These are phyloP conservation scores for Leptestheria dahalacensis DNA, from an alignment of 1,140 invertebrate genomes.

Conservation along the genomic window DNA sequence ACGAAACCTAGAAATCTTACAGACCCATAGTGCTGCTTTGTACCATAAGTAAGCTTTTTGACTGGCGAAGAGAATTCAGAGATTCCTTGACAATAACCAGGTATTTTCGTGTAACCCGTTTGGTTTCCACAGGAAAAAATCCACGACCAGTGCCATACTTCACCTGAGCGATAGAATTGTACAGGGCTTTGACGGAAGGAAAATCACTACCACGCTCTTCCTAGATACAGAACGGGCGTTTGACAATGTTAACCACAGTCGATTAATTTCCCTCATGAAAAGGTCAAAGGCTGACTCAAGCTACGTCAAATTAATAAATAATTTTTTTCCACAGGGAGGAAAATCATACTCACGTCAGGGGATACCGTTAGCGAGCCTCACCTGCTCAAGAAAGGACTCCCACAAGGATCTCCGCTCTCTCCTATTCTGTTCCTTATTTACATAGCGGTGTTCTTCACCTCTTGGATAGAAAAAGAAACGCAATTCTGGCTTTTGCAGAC, in stretches of 20 bases:
- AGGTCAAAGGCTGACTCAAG: neutral
- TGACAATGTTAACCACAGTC: neutral
- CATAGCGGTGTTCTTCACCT: neutral
- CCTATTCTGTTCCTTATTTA: neutral
- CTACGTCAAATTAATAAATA: neutral
- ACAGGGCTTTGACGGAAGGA: neutral
- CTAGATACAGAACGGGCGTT: neutral
- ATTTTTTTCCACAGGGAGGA: neutral
- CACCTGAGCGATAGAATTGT: neutral
- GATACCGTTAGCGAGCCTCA: neutral
- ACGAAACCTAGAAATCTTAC: neutral
- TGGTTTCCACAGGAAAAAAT: neutral
- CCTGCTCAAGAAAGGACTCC: neutral
- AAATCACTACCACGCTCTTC: neutral
- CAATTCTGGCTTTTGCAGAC: neutral
- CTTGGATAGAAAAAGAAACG: no score
- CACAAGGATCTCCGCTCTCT: neutral
- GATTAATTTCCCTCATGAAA: neutral
- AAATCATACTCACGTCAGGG: neutral
- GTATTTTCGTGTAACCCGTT: neutral
- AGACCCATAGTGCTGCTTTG: conserved; percentile 2
- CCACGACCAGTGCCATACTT: neutral
- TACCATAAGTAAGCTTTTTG: neutral
- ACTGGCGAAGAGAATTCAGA: neutral
- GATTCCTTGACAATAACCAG: neutral